Base-by-base conservation (phyloP, 2,888 invertebrate species). In the Dicycla oo region DNA sequence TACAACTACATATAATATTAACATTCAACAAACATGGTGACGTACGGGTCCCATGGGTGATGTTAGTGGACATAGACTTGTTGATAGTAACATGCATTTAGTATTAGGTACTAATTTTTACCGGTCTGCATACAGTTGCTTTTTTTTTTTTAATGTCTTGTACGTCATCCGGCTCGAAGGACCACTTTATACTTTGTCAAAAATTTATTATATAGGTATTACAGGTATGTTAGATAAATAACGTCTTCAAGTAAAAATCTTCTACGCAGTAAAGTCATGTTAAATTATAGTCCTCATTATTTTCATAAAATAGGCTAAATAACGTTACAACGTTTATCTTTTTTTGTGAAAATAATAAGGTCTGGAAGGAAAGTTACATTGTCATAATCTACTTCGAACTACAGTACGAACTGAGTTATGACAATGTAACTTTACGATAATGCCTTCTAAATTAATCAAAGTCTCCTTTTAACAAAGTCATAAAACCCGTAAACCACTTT, bases 21-120 rank as follows among this genome's bases (percentile, higher is more conserved):
- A 82, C 71, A 62, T 63, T 77, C 54, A 81, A 77, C 74, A 78
- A 67, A 87, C 84, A 83, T 65, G 68, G 73, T 75, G 67, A 81
- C 69, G 56, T 84, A 88, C 78, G 67, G 73, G 78, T 51, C 88
- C 84, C 87, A 57, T 45, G 75, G 61, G 88, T 73, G 69, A 61
- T 77, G 76, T 72, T 74, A 69, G 69, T 69, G 65, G 56, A 63
- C 78, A 47, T 58, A 61, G 34, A 69, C 56, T 67, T 57, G 78
- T 67, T 69, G 60, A 57, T 53, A 43, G 60, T n/a, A 26, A 73
- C 69, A 64, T 80, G 65, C 45, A 51, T 81, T 60, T 67, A 64
- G 54, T 69, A 69, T 38, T 54, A n/a, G n/a, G n/a, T n/a, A 81
- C 66, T 43, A 73, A 58, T 67, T 77, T 81, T 67, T 58, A 69